Evolutionary conservation across 2,113 vertebrate genomes (phyloP), one percentile per base, ranked within the genome.

Genomic region (Sebastes schlegelii): DNA sequence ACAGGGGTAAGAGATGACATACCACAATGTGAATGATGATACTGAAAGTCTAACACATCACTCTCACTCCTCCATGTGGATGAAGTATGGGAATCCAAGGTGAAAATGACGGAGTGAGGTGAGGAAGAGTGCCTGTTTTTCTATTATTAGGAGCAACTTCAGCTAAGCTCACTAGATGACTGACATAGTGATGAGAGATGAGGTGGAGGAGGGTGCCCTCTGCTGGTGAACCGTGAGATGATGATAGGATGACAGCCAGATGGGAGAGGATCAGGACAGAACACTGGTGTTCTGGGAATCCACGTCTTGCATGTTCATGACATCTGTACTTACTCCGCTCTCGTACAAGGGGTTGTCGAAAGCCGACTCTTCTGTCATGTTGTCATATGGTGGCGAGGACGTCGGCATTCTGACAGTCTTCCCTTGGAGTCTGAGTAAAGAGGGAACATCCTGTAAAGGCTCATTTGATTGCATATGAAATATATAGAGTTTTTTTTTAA

Each of bases 281-380:
- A 94, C 93, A 57, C 92, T 94, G 84, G 95, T 95, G 92, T 95
- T 95, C 60, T 92, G 89, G 49, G 94, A 94, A 67, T 92, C 95
- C 86, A 94, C 92, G 40, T 95, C 94, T 77, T 88, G 92, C 80
- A 96, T 90, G 89, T 72, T 91, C 92, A 94, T 79, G 81, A 86
- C 83, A 42, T 95, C 94, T 71, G 87, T 95, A 98, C 98, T 99
- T 96, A 99, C 98, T 96, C 97, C 97, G 66, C 96, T 97, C 92
- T 99, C 98, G 0, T 97, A 99, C 64, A 97, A 95, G 0, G 98
- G 97, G 91, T 99, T 99, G 92, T 99, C 97, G 42, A 99, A 99
- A 2, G 97, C 97, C 0, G 98, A 97, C 90, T 99, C 98, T 79
- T 97, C 96, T 0, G 97, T 97, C 95, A 99, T 98, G 89, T 97